Conservation (phyloP, 2,113 vertebrate species). For the Balaeniceps rex region DNA sequence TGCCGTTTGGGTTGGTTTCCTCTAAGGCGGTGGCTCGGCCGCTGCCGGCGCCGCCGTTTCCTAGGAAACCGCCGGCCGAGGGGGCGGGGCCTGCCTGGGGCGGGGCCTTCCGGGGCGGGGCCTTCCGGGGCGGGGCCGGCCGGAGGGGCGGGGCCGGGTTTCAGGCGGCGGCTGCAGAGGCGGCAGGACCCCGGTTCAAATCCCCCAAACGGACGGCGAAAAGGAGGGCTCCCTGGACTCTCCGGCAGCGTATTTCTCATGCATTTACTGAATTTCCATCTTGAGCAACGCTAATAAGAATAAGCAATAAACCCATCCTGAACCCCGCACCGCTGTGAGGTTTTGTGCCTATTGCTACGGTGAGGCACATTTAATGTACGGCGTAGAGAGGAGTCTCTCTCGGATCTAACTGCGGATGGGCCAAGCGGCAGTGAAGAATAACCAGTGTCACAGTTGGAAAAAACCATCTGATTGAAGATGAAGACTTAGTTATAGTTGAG, state of each 20-base stretch:
- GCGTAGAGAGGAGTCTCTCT: accelerated
- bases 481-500: background rate
- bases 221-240: background rate
- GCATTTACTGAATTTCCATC: background rate
- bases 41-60: background rate
- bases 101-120: too few species aligned
- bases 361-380: accelerated
- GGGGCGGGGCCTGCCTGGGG: background rate
- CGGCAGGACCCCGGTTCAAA: background rate
- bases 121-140: background rate
- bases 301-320: accelerated
- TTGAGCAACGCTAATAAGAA: background rate
- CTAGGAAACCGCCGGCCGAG: background rate
- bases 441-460: background rate
- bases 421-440: background rate
- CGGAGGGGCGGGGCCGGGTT: background rate
- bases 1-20: background rate
- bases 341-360: background rate
- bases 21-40: background rate
- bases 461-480: background rate
- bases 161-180: background rate
- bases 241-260: accelerated
- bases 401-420: background rate
- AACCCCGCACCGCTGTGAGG: accelerated
- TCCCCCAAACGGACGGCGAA: background rate